Base-by-base conservation (phyloP, 2,888 invertebrate species). In the Ennomos erosarius region DNA sequence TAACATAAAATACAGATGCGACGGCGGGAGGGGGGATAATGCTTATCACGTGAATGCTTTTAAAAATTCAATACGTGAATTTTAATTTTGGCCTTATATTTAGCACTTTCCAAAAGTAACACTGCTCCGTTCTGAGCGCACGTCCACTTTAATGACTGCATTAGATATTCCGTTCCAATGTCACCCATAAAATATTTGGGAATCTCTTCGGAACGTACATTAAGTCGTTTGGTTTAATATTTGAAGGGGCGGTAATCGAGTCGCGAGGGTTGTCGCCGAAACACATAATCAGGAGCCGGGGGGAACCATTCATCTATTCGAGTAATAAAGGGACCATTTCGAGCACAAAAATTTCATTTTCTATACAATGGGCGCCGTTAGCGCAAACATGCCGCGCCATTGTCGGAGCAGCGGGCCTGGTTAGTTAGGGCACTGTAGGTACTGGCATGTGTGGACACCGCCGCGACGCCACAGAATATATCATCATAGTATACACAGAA, bases 191-290 rank as follows among this genome's bases (percentile, higher is more conserved):
- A 59, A 62, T 60, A 55, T 61, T 46, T 55, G 58, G 54, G 45
- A 63, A 59, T 62, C 39, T 53, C 35, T 64, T 50, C 47, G 58
- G 51, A 51, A 56, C 52, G 62, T 47, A 58, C 50, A 60, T 58
- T 38, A 50, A 59, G 65, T 64, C 63, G 65, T 68, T 67, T 50
- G 57, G 48, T 50, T 65, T 59, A 64, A 65, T 68, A 65, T 65
- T 63, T 67, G 54, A 65, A 63, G 55, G 52, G 64, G 63, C 13
- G 54, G 64, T 62, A 60, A 64, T 58, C 64, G 64, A 63, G 63
- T 64, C 44, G 43, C 37, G 48, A 52, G 57, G 56, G 49, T 45
- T 50, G 45, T 38, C 46, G 49, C 16, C 40, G 59, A 46, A 48
- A 44, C 49, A 59, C 49, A 42, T 59, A 49, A 50, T 55, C 47